phyloP scores from a whole-genome alignment of 2,113 vertebrate genomes.

The Lagopus muta region DNA sequence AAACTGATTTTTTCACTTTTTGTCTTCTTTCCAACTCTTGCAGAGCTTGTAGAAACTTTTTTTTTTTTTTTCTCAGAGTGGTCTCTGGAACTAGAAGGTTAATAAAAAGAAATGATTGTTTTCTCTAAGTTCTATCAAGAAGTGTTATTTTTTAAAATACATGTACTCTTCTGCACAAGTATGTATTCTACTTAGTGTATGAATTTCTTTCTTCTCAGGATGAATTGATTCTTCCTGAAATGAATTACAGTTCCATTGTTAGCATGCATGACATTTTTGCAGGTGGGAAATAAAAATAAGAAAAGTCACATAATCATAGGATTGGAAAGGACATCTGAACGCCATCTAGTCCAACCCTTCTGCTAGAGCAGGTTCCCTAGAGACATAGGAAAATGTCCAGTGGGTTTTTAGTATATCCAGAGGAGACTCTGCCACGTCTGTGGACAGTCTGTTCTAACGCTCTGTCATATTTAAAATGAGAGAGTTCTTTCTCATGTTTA shows the following conservation, averaged over 20 bases:
- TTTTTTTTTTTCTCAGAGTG: not conserved
- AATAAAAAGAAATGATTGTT: not conserved
- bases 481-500: too few relatives aligned
- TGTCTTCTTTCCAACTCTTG: not conserved
- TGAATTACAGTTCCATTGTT: not conserved
- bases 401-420: too few relatives aligned
- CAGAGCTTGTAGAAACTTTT: not conserved
- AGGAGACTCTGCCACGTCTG: too few relatives aligned
- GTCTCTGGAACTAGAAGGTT: not conserved
- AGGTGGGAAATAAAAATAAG: not conserved
- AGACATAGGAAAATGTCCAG: too few relatives aligned
- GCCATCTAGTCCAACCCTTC: too few relatives aligned
- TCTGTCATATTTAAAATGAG: too few relatives aligned
- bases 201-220: not conserved
- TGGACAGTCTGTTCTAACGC: too few relatives aligned
- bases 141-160: not conserved
- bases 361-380: too few relatives aligned
- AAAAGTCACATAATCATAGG: not conserved
- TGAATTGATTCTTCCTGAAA: not conserved
- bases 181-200: not conserved
- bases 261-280: not conserved
- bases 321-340: too few relatives aligned
- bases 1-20: not conserved
- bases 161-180: not conserved
- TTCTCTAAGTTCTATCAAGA: not conserved